Evolutionary conservation across 2,888 invertebrate species (phyloP).

Genomic region (Drosophila falleni): DNA sequence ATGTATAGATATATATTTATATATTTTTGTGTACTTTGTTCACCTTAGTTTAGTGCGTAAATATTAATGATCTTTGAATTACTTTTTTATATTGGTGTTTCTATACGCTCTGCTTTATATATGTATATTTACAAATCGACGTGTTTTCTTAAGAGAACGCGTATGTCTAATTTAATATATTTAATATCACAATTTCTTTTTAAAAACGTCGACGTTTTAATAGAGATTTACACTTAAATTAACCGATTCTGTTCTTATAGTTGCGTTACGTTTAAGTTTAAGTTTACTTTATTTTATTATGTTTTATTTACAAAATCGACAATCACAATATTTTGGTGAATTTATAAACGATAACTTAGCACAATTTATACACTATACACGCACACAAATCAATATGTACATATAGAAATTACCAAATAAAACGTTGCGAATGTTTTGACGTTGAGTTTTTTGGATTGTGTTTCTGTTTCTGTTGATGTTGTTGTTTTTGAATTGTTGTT

Average conservation of each 20-base stretch:
- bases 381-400: conserved; percentile 34
- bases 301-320: conserved; percentile 60
- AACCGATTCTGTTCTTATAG: conserved; percentile 38
- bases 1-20: conserved; percentile 41
- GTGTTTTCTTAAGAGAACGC: conserved; percentile 35
- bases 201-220: conserved; percentile 76
- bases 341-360: conserved; percentile 45
- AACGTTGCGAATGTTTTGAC: conserved; percentile 59
- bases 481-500: conserved; percentile 25
- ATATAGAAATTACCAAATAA: conserved; percentile 52
- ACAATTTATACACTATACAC: conserved; percentile 41
- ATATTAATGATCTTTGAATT: conserved; percentile 49
- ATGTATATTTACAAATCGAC: conserved; percentile 56
- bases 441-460: conserved; percentile 46
- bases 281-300: conserved; percentile 25
- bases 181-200: conserved; percentile 81
- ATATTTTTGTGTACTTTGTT: conserved; percentile 63
- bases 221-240: conserved; percentile 74
- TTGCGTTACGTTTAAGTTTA: conserved; percentile 18
- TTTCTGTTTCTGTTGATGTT: conserved; percentile 3
- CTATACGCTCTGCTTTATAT: conserved; percentile 35
- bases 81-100: conserved; percentile 24
- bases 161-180: conserved; percentile 55
- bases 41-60: conserved; percentile 64
- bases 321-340: conserved; percentile 65